phyloP scores from a whole-genome alignment of 2,113 vertebrate genomes.

The Paradoxurus hermaphroditus region DNA sequence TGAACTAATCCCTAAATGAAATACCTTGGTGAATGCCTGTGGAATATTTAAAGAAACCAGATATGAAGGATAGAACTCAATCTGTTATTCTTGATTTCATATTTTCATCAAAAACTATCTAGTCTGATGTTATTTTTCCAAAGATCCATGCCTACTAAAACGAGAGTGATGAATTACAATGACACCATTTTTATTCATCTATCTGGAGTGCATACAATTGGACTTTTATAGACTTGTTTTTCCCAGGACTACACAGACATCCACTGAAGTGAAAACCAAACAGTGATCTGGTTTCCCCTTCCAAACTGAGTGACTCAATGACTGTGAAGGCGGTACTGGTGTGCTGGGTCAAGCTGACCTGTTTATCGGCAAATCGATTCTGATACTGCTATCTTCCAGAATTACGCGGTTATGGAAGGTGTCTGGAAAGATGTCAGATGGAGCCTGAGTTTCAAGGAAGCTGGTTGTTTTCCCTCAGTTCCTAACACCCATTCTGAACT shows the following conservation, averaged over 20 bases:
- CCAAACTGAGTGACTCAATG: not conserved
- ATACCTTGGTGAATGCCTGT: not conserved
- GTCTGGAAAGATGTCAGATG: conserved; percentile 60
- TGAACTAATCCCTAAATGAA: not conserved
- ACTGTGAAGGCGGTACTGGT: not conserved
- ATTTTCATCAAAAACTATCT: not conserved
- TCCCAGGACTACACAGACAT: not conserved
- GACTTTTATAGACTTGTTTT: not conserved
- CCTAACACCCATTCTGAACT: conserved; percentile 64
- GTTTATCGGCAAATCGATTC: not conserved
- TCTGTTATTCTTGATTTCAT: not conserved
- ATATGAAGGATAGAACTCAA: not conserved
- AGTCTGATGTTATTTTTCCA: not conserved
- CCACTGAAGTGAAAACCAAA: not conserved
- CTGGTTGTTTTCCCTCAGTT: conserved; percentile 67
- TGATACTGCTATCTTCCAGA: not conserved
- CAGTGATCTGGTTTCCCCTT: conserved; percentile 19
- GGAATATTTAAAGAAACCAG: not conserved
- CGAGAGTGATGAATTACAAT: not conserved
- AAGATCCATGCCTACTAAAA: not conserved
- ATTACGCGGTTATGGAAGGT: not conserved
- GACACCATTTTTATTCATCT: not conserved
- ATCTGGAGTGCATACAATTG: not conserved
- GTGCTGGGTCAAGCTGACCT: conserved; percentile 32
- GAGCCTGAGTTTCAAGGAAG: conserved; percentile 53